Base-by-base conservation (phyloP, 2,797 vertebrate species). In the Cyprinella venusta region DNA sequence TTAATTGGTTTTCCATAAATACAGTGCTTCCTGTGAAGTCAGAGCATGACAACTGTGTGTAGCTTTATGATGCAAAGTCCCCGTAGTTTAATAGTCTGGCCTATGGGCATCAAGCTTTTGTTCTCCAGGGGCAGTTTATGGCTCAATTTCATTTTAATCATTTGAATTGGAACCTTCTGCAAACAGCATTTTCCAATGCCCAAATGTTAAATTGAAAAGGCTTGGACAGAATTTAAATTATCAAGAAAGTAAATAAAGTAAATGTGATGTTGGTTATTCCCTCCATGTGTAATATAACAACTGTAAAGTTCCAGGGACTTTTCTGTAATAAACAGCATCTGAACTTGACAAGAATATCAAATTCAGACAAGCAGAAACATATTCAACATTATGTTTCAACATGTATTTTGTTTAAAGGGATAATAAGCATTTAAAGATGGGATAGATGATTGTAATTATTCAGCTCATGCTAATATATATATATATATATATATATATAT, bases 61-160 rank as follows among this genome's bases (percentile, higher is more conserved):
- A n/a, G 52, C 77, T 79, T 86, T 79, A 82, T 64, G n/a, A 67
- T 26, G 26, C 38, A 26, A 70, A 63, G 75, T 9, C 42, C 26
- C 36, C 36, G 69, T 69, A 67, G 67, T 77, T n/a, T n/a, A n/a
- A n/a, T n/a, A n/a, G n/a, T n/a, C n/a, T n/a, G 76, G 40, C 81
- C 54, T 12, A 19, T 64, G 59, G 40, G 56, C 3, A 9, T 80
- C 80, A 81, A 74, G 83, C 77, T 81, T 76, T 82, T 84, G 21
- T 67, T 72, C 85, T 88, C 65, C 75, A 56, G 81, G 86, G 79
- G 82, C 75, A 91, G 83, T 91, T 88, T 90, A 82, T 86, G 70
- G 69, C 86, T 76, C 81, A 84, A 89, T 90, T 86, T 87, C 15
- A 87, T 61, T 85, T 59, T 67, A 81, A 79, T 85, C 67, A 82